These are phyloP conservation scores for Cylas formicarius DNA, from an alignment of 1,140 invertebrate species.

Conservation along the genomic window DNA sequence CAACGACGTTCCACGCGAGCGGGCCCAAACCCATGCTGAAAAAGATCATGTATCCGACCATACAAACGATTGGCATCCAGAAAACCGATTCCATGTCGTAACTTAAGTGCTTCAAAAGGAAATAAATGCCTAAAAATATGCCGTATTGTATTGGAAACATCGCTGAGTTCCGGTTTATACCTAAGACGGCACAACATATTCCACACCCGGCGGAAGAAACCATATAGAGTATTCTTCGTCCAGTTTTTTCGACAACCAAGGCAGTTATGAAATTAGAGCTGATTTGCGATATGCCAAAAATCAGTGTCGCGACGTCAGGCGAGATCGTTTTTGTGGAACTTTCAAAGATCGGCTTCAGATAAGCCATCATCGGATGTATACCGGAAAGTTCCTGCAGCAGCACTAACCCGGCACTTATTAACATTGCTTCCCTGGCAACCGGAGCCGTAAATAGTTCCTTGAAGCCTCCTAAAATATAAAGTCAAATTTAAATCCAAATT, in stretches of 20 bases:
- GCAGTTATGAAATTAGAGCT: conserved; percentile 60
- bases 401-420: conserved; percentile 72
- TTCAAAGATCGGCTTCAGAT: conserved; percentile 64
- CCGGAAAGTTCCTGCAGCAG: conserved; percentile 80
- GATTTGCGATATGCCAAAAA: conserved; percentile 74
- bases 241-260: conserved; percentile 69
- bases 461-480: conserved; percentile 20
- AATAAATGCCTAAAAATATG: conserved; percentile 32
- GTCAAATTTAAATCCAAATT: too few species aligned
- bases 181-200: conserved; percentile 27
- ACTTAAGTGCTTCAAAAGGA: conserved; percentile 25
- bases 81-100: conserved; percentile 23
- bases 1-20: conserved; percentile 75
- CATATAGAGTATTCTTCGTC: conserved; percentile 62
- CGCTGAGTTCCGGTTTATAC: too few species aligned
- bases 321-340: conserved; percentile 53
- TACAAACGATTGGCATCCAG: conserved; percentile 30
- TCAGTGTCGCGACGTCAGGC: conserved; percentile 54
- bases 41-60: conserved; percentile 27
- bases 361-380: conserved; percentile 82
- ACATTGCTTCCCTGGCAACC: conserved; percentile 56
- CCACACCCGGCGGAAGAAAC: conserved; percentile 58
- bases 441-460: conserved; percentile 23
- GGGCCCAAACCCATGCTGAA: conserved; percentile 60
- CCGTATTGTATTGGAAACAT: too few species aligned